These are phyloP conservation scores for Rhizoglyphus robini DNA, from an alignment of 1,140 invertebrate species.

Conservation along the genomic window DNA sequence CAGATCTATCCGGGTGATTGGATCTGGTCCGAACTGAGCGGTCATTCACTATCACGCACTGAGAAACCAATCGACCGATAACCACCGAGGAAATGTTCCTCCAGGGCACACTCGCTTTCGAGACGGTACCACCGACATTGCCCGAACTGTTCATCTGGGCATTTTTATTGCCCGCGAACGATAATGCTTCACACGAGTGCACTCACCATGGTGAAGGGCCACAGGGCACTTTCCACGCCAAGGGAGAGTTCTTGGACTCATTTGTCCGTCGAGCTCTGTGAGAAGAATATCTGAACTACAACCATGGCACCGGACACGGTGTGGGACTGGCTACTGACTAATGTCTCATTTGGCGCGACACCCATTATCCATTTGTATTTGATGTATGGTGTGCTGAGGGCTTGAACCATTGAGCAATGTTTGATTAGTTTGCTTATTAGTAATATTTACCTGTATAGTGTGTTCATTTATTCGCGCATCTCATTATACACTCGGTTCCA, in stretches of 20 bases:
- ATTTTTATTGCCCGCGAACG: slow-evolving; percentile 58
- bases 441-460: no score
- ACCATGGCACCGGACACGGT: slow-evolving; percentile 93
- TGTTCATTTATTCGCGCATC: neutral
- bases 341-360: no score
- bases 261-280: slow-evolving; percentile 72
- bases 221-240: slow-evolving; percentile 55
- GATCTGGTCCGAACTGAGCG: slow-evolving; percentile 74
- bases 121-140: slow-evolving; percentile 91
- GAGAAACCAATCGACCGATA: slow-evolving; percentile 55
- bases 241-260: slow-evolving; percentile 58
- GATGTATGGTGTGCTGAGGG: no score
- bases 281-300: slow-evolving; percentile 86
- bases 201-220: slow-evolving; percentile 68
- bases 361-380: neutral
- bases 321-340: no score
- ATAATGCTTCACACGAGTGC: slow-evolving; percentile 86
- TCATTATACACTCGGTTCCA: neutral
- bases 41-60: slow-evolving; percentile 78
- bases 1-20: slow-evolving; percentile 78
- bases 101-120: slow-evolving; percentile 68
- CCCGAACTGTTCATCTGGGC: slow-evolving; percentile 79
- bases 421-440: neutral
- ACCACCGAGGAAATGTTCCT: slow-evolving; percentile 62
- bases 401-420: neutral